These are phyloP conservation scores for Netelia inedita DNA, from an alignment of 2,888 invertebrate genomes.

Conservation along the genomic window DNA sequence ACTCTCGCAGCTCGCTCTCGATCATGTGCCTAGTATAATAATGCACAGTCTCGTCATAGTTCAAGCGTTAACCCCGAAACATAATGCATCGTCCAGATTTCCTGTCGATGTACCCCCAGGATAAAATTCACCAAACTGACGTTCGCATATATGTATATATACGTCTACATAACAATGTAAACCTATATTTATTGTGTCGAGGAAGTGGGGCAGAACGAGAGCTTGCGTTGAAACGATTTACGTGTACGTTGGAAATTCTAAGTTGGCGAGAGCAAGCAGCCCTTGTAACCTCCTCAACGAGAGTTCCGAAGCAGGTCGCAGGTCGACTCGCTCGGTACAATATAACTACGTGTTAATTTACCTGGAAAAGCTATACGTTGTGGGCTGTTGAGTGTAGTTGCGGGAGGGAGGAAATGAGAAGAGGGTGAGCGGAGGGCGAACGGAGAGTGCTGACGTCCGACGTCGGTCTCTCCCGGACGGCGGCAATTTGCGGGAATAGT, in stretches of 20 bases:
- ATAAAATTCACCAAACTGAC: too few species aligned
- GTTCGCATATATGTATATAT: not conserved
- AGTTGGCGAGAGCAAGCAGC: not conserved
- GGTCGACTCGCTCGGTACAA: not conserved
- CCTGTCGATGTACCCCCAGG: too few species aligned
- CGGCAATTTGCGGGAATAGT: conserved; percentile 47
- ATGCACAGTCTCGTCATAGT: too few species aligned
- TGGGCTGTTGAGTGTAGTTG: not conserved
- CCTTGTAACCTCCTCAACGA: conserved; percentile 3
- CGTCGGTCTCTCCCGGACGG: conserved; percentile 37
- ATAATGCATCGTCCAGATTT: too few species aligned
- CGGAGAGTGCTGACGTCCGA: conserved; percentile 49
- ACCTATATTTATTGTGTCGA: conserved; percentile 2
- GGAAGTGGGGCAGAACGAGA: conserved; percentile 4
- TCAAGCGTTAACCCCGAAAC: too few species aligned
- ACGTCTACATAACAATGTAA: not conserved
- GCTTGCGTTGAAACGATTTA: conserved; percentile 23
- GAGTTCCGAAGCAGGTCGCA: not conserved
- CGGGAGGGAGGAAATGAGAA: conserved; percentile 15
- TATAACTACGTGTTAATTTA: conserved; percentile 54
- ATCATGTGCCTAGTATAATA: too few species aligned
- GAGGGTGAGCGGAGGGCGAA: conserved; percentile 21
- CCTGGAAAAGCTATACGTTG: conserved; percentile 21
- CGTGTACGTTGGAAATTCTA: conserved; percentile 19
- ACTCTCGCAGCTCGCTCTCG: too few species aligned